Conservation (phyloP, 2,797 vertebrate species). For the Vespertilio murinus region DNA sequence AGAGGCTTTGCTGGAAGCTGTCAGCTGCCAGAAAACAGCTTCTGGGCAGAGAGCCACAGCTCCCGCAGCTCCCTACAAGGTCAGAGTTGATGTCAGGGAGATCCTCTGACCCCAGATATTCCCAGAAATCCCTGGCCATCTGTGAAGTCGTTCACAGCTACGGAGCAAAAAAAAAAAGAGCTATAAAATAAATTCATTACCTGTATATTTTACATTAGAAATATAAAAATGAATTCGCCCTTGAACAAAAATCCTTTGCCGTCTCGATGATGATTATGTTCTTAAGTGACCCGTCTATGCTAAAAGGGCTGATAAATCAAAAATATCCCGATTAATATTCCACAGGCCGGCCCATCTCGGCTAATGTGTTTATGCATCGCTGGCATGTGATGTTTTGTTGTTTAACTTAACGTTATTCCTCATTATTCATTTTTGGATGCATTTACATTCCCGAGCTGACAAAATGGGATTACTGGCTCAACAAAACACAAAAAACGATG, state of each 20-base stretch:
- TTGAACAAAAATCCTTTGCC: neutral
- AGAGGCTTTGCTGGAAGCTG: neutral
- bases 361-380: neutral
- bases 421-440: constrained; percentile 11
- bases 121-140: neutral
- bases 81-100: neutral
- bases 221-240: neutral
- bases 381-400: neutral
- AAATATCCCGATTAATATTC: neutral
- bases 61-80: too few species aligned
- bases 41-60: neutral
- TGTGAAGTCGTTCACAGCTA: neutral
- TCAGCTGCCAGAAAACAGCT: neutral
- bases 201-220: neutral
- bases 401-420: constrained; percentile 25
- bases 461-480: neutral
- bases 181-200: neutral
- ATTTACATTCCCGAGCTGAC: neutral
- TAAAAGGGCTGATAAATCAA: neutral
- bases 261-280: constrained; percentile 16
- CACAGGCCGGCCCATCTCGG: neutral
- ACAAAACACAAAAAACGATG: neutral
- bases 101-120: neutral
- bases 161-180: neutral
- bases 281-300: neutral